These are phyloP conservation scores for Sparidentex hasta DNA, from an alignment of 2,797 vertebrate genomes.

Conservation along the genomic window DNA sequence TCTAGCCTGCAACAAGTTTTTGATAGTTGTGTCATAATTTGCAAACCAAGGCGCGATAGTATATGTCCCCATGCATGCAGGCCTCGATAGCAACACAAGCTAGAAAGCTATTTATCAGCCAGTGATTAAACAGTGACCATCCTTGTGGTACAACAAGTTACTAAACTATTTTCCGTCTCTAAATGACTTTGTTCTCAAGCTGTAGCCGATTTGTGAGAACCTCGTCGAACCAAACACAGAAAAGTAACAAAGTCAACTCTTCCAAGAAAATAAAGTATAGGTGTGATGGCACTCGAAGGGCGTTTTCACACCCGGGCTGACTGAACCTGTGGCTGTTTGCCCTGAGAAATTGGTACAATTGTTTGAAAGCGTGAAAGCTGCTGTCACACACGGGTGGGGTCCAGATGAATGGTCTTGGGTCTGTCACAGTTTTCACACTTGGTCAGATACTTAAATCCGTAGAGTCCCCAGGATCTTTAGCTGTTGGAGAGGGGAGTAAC, in stretches of 20 bases:
- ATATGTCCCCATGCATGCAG: background rate
- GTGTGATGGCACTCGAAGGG: slow-evolving; percentile 47
- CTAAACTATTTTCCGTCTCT: background rate
- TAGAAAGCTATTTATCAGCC: background rate
- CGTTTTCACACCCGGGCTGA: slow-evolving; percentile 34
- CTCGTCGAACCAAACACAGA: slow-evolving; percentile 12
- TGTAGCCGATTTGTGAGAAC: background rate
- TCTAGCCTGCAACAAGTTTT: no score
- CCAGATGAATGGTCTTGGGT: slow-evolving; percentile 42
- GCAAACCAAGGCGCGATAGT: background rate
- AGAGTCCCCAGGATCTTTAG: background rate
- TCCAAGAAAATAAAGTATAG: slow-evolving; percentile 46
- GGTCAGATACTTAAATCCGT: slow-evolving; percentile 24
- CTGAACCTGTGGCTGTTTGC: slow-evolving; percentile 41
- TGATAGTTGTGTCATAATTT: background rate
- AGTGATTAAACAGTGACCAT: background rate
- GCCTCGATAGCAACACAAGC: no score
- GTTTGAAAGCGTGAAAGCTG: slow-evolving; percentile 42
- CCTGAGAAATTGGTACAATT: slow-evolving; percentile 31
- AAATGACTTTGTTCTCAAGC: slow-evolving; percentile 1
- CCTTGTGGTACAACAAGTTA: background rate
- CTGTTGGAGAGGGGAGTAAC: background rate
- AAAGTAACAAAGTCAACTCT: slow-evolving; percentile 18
- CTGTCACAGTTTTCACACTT: slow-evolving; percentile 33
- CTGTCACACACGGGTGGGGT: slow-evolving; percentile 50